These are phyloP conservation scores for Cladopsammia gracilis DNA, from an alignment of 64 coral and sea anemone genomes.

Conservation along the genomic window DNA sequence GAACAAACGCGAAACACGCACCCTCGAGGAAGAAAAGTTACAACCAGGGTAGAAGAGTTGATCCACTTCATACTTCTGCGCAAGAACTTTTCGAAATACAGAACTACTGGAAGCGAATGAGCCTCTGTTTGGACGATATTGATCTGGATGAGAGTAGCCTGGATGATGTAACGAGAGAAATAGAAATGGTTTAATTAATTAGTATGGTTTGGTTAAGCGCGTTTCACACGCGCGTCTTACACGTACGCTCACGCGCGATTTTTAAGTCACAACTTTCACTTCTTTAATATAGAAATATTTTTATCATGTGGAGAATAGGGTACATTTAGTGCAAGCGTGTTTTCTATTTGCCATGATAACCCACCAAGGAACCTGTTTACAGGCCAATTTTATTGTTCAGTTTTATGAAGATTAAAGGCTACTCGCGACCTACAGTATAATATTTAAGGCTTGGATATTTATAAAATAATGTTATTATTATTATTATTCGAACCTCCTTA, in stretches of 20 bases:
- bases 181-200: not conserved
- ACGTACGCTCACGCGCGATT: not conserved
- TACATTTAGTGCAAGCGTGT: too few relatives aligned
- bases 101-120: slow-evolving; percentile 95
- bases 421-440: too few relatives aligned
- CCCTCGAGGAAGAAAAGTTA: not conserved
- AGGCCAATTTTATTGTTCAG: too few relatives aligned
- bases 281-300: too few relatives aligned
- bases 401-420: too few relatives aligned
- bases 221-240: not conserved
- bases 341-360: too few relatives aligned
- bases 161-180: slow-evolving; percentile 40
- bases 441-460: too few relatives aligned
- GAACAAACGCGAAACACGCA: slow-evolving; percentile 9
- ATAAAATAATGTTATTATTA: too few relatives aligned
- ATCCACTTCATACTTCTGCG: slow-evolving; percentile 44
- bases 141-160: slow-evolving; percentile 9
- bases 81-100: slow-evolving; percentile 82
- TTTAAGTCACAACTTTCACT: too few relatives aligned
- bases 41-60: not conserved
- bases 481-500: too few relatives aligned
- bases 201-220: not conserved
- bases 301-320: too few relatives aligned
- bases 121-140: slow-evolving; percentile 86
- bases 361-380: too few relatives aligned